Evolutionary conservation across 2,888 invertebrate genomes (phyloP).

Genomic region (Drosophila falleni): DNA sequence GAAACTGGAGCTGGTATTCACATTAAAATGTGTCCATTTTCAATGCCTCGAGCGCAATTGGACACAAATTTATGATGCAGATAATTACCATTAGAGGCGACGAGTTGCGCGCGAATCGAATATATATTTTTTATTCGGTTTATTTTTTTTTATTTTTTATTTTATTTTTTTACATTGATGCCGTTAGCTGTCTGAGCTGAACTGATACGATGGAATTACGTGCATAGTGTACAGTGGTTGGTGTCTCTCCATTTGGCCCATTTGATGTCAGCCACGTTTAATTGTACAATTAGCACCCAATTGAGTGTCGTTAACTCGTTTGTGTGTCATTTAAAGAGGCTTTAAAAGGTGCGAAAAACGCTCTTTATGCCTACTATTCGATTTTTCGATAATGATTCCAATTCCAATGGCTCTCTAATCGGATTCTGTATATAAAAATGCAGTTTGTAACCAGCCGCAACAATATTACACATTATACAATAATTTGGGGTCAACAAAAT

Average conservation of each 20-base stretch:
- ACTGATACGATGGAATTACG: constrained; percentile 50
- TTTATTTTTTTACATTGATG: constrained; percentile 47
- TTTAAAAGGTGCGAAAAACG: constrained; percentile 70
- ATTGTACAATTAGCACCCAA: constrained; percentile 82
- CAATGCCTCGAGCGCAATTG: constrained; percentile 64
- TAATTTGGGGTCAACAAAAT: background rate
- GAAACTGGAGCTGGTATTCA: constrained; percentile 9
- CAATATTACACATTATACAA: background rate
- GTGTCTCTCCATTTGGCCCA: constrained; percentile 13
- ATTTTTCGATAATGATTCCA: constrained; percentile 6
- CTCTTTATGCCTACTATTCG: background rate
- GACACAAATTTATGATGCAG: constrained; percentile 74
- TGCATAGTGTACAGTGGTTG: constrained; percentile 23
- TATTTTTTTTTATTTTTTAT: constrained; percentile 15
- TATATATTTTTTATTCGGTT: constrained; percentile 10
- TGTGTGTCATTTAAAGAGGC: constrained; percentile 57
- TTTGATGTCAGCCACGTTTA: constrained; percentile 59
- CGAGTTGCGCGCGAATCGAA: constrained; percentile 32
- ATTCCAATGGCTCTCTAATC: constrained; percentile 2
- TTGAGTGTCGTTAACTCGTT: constrained; percentile 80
- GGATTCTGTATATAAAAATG: background rate
- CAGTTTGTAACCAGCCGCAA: background rate
- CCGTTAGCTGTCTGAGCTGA: constrained; percentile 62
- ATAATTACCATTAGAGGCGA: constrained; percentile 76
- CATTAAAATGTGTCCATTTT: constrained; percentile 60